These are phyloP conservation scores for Epinephelus malabaricus DNA, from an alignment of 2,797 vertebrate species.

Conservation along the genomic window DNA sequence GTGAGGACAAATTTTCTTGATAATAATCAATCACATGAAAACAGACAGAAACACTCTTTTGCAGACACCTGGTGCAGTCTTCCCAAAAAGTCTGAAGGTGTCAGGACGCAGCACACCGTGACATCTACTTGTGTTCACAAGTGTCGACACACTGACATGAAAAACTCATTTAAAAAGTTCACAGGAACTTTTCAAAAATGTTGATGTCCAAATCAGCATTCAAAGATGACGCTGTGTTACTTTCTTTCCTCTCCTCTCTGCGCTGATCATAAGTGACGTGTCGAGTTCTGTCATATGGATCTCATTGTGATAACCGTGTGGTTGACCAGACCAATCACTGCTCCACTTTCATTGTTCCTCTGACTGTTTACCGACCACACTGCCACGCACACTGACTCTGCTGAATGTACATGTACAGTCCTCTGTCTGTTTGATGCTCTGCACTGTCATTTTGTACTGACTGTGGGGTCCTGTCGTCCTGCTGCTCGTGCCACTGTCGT, in stretches of 20 bases:
- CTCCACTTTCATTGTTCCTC: constrained; percentile 30
- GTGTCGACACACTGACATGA: too few species aligned
- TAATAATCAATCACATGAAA: too few species aligned
- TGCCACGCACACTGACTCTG: neutral
- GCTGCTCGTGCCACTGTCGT: neutral
- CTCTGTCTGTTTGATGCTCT: constrained; percentile 18
- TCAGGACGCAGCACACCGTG: too few species aligned
- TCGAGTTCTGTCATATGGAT: constrained; percentile 37
- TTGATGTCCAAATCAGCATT: neutral
- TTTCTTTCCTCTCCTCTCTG: neutral
- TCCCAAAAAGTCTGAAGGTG: too few species aligned
- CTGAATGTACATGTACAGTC: constrained; percentile 39
- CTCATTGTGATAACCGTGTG: constrained; percentile 44
- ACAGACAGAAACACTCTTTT: too few species aligned
- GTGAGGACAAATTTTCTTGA: too few species aligned
- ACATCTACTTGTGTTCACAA: too few species aligned
- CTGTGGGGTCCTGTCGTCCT: constrained; percentile 37
- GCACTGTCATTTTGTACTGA: constrained; percentile 38
- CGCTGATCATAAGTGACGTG: constrained; percentile 1
- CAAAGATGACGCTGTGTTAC: neutral
- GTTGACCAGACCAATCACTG: constrained; percentile 11
- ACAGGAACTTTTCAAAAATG: too few species aligned
- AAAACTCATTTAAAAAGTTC: too few species aligned
- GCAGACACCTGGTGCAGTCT: too few species aligned
- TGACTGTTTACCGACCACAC: constrained; percentile 43